These are phyloP conservation scores for Ceyx cyanopectus DNA, from an alignment of 2,113 vertebrate genomes.

Conservation along the genomic window DNA sequence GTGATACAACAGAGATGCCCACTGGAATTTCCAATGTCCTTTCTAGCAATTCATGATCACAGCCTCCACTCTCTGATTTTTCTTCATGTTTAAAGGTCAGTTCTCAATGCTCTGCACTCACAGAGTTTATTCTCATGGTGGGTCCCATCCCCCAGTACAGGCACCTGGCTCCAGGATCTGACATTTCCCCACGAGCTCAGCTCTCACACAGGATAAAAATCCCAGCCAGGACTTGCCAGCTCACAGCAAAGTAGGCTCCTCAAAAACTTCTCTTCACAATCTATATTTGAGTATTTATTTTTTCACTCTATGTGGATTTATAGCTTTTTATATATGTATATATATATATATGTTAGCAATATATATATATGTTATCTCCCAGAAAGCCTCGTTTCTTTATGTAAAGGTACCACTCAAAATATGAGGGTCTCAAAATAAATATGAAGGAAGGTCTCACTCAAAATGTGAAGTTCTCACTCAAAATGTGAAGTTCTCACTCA, in stretches of 20 bases:
- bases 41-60: neutral
- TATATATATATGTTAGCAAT: too few species aligned
- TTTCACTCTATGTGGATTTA: neutral
- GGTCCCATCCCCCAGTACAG: neutral
- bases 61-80: neutral
- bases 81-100: neutral
- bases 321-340: neutral
- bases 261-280: neutral
- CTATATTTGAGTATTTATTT: neutral
- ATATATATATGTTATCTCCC: neutral
- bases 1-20: too few species aligned
- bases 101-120: neutral
- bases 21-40: neutral
- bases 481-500: too few species aligned
- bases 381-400: neutral
- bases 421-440: too few species aligned
- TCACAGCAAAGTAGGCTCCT: neutral
- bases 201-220: neutral
- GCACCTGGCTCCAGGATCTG: neutral
- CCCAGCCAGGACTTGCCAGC: neutral
- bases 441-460: too few species aligned
- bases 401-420: neutral
- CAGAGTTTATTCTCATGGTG: neutral
- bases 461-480: too few species aligned
- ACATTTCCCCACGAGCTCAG: neutral